Conservation (phyloP, 2,888 invertebrate genomes). For the Ganaspis brasiliensis region DNA sequence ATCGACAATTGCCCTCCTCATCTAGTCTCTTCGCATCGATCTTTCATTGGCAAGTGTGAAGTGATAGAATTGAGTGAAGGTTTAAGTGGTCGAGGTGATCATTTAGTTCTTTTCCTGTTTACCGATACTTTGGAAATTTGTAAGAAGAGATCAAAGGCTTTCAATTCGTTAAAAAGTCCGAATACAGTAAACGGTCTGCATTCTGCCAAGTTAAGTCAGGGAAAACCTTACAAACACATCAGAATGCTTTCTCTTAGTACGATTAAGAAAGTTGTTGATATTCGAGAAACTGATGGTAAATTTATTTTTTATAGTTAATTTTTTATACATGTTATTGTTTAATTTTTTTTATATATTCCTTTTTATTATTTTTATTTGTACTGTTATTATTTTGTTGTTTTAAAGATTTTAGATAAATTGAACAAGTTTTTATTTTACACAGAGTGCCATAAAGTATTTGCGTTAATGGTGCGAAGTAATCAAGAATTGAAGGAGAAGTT, state of each 20-base stretch:
- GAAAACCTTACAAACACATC: constrained; percentile 95
- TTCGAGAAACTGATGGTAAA: constrained; percentile 91
- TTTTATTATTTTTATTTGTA: constrained; percentile 34
- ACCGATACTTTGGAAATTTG: constrained; percentile 97
- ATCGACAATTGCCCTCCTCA: constrained; percentile 98
- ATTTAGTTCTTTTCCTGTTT: constrained; percentile 94
- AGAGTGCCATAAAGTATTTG: constrained; percentile 96
- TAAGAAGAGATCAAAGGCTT: constrained; percentile 90
- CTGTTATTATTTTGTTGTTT: constrained; percentile 6
- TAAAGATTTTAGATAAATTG: too few relatives aligned
- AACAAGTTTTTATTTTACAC: constrained; percentile 68
- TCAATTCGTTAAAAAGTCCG: constrained; percentile 87
- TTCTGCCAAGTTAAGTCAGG: constrained; percentile 84
- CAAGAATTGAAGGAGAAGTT: constrained; percentile 93
- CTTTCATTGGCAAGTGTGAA: constrained; percentile 93
- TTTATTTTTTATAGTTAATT: constrained; percentile 38
- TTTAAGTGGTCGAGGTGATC: constrained; percentile 92
- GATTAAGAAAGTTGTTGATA: constrained; percentile 95
- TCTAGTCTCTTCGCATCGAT: constrained; percentile 95
- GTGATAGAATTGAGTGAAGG: constrained; percentile 93
- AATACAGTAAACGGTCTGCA: constrained; percentile 84
- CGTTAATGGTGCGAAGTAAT: constrained; percentile 92
- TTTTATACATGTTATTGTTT: too few relatives aligned
- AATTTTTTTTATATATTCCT: constrained; percentile 25
- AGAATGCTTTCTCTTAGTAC: constrained; percentile 93